Percentiles rank a stretch among this genome's conserved stretches.
These are phyloP conservation scores for Bostrychus sinensis DNA, from an alignment of 2,113 vertebrate species.

Conservation along the genomic window DNA sequence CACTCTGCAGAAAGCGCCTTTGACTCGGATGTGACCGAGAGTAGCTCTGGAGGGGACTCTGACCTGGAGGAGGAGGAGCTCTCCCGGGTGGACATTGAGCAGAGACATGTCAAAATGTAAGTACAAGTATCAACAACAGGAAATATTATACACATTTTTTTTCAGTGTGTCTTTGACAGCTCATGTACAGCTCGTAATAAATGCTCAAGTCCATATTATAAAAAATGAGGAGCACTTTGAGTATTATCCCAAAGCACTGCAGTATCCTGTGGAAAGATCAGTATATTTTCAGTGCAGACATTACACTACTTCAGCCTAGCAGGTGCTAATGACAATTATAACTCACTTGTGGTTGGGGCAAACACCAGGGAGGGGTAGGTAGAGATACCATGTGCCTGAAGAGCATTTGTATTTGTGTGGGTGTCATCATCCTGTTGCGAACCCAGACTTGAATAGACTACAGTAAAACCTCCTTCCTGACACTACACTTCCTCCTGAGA, in stretches of 20 bases:
- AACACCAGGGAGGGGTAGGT: constrained; percentile 49
- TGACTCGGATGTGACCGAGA: constrained; percentile 96
- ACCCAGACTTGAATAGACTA: constrained; percentile 15
- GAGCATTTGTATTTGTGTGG: constrained; percentile 40
- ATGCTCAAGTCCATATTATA: neutral
- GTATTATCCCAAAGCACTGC: neutral
- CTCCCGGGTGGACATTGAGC: constrained; percentile 87
- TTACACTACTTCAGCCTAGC: constrained; percentile 22
- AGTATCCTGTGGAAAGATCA: constrained; percentile 22
- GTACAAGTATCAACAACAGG: constrained; percentile 62
- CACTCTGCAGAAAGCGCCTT: constrained; percentile 90
- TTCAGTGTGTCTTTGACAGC: no score
- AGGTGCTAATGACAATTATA: constrained; percentile 63
- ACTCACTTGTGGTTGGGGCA: constrained; percentile 48
- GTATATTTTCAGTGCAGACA: constrained; percentile 27
- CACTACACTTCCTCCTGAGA: constrained; percentile 39
- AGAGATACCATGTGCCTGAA: constrained; percentile 33
- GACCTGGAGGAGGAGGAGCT: constrained; percentile 95
- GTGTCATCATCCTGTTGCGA: constrained; percentile 35
- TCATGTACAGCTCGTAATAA: neutral
- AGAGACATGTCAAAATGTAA: constrained; percentile 93
- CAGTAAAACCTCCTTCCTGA: constrained; percentile 31
- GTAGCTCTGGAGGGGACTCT: constrained; percentile 96
- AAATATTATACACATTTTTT: neutral
- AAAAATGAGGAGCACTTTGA: neutral